Percentiles rank a stretch among this genome's conserved stretches.
phyloP scores from a whole-genome alignment of 1,140 invertebrate species.

The Coptotermes formosanus region DNA sequence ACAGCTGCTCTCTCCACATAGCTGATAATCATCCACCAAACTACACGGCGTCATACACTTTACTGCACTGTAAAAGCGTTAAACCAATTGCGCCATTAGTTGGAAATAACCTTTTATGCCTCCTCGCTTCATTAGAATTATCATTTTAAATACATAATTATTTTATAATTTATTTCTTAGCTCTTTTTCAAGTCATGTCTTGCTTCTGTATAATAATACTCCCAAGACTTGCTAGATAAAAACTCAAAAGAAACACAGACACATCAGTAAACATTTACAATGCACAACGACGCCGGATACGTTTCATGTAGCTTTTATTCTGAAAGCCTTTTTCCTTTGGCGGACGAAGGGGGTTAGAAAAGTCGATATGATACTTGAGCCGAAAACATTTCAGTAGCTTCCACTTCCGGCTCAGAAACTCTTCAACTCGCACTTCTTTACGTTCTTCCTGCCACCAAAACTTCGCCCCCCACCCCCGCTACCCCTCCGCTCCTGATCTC shows the following conservation, averaged over 20 bases:
- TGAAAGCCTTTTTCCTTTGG: neutral
- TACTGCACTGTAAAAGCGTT: too few relatives aligned
- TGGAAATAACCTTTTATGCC: too few relatives aligned
- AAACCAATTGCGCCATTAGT: too few relatives aligned
- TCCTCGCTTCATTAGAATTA: too few relatives aligned
- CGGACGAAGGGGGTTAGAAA: neutral
- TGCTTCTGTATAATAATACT: neutral
- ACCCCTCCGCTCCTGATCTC: neutral
- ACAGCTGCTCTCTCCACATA: too few relatives aligned
- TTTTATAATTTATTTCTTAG: too few relatives aligned
- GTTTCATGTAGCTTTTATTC: neutral
- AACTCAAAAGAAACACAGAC: neutral
- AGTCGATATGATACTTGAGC: conserved; percentile 7
- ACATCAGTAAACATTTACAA: neutral
- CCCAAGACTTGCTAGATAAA: neutral
- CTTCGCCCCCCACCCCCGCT: neutral
- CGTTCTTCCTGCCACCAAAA: neutral
- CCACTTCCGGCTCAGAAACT: conserved; percentile 3
- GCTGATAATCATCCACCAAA: too few relatives aligned
- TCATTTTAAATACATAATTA: too few relatives aligned
- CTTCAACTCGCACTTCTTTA: neutral
- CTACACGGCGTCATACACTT: too few relatives aligned
- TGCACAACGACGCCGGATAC: neutral
- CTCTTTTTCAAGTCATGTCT: too few relatives aligned
- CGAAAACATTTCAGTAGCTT: neutral